Conservation (phyloP, 2,113 vertebrate genomes). For the Dipodomys stephensi region DNA sequence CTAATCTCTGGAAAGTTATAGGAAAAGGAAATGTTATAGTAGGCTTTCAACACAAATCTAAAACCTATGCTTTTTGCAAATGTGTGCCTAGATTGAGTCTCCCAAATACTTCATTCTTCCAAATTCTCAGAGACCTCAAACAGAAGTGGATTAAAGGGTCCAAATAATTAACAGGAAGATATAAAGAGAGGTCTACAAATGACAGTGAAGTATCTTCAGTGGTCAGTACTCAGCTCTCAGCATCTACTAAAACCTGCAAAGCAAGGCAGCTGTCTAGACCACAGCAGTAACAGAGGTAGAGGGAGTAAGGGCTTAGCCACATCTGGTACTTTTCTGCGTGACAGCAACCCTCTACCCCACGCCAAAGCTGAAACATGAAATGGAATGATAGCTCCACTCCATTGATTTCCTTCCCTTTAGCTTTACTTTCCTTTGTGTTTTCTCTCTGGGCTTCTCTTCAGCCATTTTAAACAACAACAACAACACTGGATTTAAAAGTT, state of each 20-base stretch:
- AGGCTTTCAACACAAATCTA: not conserved
- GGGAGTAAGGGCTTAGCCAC: not conserved
- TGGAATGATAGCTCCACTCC: not conserved
- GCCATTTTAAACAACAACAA: not conserved
- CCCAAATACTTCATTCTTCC: not conserved
- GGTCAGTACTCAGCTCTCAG: not conserved
- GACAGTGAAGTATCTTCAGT: not conserved
- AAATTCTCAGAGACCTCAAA: not conserved
- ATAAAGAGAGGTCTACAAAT: not conserved
- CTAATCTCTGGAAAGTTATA: not conserved
- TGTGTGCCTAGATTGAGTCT: not conserved
- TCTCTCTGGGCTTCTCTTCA: constrained; percentile 10
- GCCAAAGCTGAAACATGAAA: not conserved
- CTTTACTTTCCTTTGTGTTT: constrained; percentile 44
- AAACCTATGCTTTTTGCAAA: not conserved
- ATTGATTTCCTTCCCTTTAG: not conserved
- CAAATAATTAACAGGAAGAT: not conserved
- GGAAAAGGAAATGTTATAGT: not conserved
- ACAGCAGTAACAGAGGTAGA: not conserved
- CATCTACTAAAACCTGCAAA: not conserved
- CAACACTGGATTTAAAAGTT: not conserved
- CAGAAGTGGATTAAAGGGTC: not conserved
- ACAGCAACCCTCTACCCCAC: not conserved
- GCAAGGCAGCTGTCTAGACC: not conserved
- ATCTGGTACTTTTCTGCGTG: not conserved